Base-by-base conservation (phyloP, 2,113 vertebrate species). In the Ramphastos sulfuratus region DNA sequence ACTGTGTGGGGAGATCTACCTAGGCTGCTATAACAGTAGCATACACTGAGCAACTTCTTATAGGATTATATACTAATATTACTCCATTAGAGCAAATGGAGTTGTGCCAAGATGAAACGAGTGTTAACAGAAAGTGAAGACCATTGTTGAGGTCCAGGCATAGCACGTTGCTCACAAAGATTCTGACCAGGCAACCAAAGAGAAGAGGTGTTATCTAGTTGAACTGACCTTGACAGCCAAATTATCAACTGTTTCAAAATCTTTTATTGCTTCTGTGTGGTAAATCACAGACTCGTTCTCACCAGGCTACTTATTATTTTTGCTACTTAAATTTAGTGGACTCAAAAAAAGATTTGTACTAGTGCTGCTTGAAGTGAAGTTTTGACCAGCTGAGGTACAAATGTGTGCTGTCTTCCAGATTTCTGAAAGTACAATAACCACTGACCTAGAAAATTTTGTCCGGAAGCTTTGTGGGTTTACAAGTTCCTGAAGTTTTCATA, bases 361-460 rank as follows among this genome's bases (percentile, higher is more conserved):
- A 48, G 27, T 6, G 12, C 0, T 93, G 42, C 33, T 60, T 28
- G 14, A 12, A 23, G 35, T 46, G 10, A 48, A 72, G 33, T 60
- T 88, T 58, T 18, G 56, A 4, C 25, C 3, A 23, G 63, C 74
- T 12, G 44, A 44, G 58, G 44, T 2, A 30, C 46, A 77, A 82
- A 37, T 9, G 15, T 21, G 24, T 69, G 74, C 79, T 73, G 25
- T 27, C 75, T 87, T 86, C 85, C 59, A 89, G 66, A 31, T 83
- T 64, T 72, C 70, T 70, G 13, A 66, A 80, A 52, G 81, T 76
- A 87, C 94, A 74, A 78, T 16, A 78, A 33, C 55, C 60, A 60
- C 64, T 91, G 94, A 95, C 80, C 96, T 93, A 91, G 93, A 95
- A 96, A 97, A 87, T 23, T 31, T 56, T 87, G 21, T 81, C 97